Conservation (phyloP, 2,888 invertebrate species). For the Aelia acuminata region DNA sequence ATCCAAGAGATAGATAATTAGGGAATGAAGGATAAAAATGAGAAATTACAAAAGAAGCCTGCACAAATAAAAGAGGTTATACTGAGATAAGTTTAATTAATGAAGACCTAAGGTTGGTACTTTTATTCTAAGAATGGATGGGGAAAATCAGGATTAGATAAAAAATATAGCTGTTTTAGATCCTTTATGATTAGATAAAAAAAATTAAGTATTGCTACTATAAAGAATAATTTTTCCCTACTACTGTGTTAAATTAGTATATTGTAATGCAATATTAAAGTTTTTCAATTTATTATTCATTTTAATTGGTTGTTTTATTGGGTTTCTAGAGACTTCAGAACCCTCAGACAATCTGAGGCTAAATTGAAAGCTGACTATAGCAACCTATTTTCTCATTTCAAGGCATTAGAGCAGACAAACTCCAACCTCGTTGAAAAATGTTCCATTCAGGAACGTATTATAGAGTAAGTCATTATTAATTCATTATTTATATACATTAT, state of each 20-base stretch:
- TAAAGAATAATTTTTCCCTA: neutral
- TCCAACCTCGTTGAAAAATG: neutral
- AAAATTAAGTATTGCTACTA: neutral
- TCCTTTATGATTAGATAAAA: neutral
- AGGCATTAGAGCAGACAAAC: neutral
- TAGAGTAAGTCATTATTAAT: slow-evolving; percentile 32
- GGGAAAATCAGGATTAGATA: neutral
- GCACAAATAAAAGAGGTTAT: too few relatives aligned
- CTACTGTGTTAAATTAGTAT: neutral
- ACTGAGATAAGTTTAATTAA: too few relatives aligned
- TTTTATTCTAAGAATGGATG: neutral
- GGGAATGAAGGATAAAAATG: too few relatives aligned
- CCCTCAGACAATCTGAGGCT: neutral
- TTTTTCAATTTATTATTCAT: neutral
- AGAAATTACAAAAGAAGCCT: too few relatives aligned
- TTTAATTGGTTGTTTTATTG: neutral
- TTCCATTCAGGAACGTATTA: neutral
- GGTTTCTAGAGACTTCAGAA: neutral
- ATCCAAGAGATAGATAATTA: too few relatives aligned
- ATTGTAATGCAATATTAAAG: neutral
- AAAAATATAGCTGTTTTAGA: neutral
- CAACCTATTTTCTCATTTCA: neutral
- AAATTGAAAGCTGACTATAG: neutral
- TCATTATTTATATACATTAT: neutral
- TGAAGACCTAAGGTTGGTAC: too few relatives aligned